Conservation (phyloP, 2,113 vertebrate species). For the Microtus montanus region DNA sequence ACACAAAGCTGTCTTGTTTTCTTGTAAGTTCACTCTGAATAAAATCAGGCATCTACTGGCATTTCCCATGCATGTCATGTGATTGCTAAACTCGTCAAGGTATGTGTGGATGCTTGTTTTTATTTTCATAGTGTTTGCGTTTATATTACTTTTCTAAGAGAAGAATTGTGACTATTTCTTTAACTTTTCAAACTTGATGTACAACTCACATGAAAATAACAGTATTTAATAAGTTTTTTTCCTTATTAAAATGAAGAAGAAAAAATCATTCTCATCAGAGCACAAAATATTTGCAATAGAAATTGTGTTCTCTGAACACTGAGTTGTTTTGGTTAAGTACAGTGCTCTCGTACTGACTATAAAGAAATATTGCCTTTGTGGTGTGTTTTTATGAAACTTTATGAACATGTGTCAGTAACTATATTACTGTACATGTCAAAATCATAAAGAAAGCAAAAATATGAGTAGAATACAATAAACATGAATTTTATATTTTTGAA, state of each 20-base stretch:
- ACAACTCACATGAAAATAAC: neutral
- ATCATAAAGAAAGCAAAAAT: neutral
- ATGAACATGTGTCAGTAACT: constrained; percentile 22
- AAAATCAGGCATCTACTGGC: rapidly evolving
- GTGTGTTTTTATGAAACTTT: neutral
- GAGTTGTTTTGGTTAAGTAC: constrained; percentile 11
- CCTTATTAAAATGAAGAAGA: constrained; percentile 1
- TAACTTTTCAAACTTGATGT: neutral
- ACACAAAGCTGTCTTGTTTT: neutral
- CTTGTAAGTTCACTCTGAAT: neutral
- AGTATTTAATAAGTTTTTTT: neutral
- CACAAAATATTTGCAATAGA: constrained; percentile 2
- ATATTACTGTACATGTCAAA: constrained; percentile 21
- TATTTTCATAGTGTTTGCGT: neutral
- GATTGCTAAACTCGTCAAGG: neutral
- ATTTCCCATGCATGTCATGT: neutral
- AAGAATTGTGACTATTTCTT: neutral
- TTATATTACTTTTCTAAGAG: neutral
- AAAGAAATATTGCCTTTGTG: constrained; percentile 4
- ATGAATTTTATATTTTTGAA: neutral
- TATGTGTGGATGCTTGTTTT: neutral
- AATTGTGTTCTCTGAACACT: neutral
- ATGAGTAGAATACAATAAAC: neutral
- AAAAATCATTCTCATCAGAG: neutral
- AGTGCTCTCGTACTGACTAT: constrained; percentile 39